Evolutionary conservation across 2,888 invertebrate species (phyloP).

Genomic region (Caenorhabditis drosophilae): DNA sequence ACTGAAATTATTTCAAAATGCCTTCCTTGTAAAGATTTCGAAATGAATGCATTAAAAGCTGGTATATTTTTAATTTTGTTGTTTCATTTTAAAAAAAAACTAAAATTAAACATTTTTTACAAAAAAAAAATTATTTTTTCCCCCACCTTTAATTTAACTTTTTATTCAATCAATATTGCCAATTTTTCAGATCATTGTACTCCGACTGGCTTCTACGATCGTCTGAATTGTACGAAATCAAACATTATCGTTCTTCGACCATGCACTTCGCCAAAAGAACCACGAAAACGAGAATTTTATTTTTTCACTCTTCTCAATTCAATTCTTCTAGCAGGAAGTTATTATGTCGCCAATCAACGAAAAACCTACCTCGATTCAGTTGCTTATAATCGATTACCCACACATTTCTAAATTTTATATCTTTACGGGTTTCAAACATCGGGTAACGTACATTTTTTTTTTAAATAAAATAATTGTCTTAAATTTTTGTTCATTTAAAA

Average conservation of each 20-base stretch:
- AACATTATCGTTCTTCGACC: conserved; percentile 31
- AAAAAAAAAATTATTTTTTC: too few relatives aligned
- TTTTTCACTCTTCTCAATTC: conserved; percentile 26
- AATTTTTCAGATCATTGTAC: conserved; percentile 40
- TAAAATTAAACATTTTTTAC: too few relatives aligned
- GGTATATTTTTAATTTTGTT: conserved; percentile 13
- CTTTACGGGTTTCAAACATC: too few relatives aligned
- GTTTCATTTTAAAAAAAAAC: too few relatives aligned
- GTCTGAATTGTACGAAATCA: conserved; percentile 43
- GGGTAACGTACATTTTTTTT: too few relatives aligned
- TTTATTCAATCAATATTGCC: too few relatives aligned
- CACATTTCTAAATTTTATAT: conserved; percentile 19
- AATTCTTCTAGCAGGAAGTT: conserved; percentile 24
- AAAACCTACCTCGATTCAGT: conserved; percentile 29
- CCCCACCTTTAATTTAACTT: too few relatives aligned
- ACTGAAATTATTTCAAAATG: conserved; percentile 30
- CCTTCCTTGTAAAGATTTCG: conserved; percentile 43
- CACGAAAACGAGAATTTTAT: conserved; percentile 18
- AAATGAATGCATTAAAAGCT: conserved; percentile 46
- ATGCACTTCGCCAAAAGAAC: conserved; percentile 27
- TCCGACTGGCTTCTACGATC: conserved; percentile 44
- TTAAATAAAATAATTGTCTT: too few relatives aligned
- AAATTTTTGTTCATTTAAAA: too few relatives aligned
- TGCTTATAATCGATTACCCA: conserved; percentile 36
- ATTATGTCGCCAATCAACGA: conserved; percentile 25